A percentile compares a stretch with the other conserved stretches of the same genome.
phyloP scores from a whole-genome alignment of 1,140 invertebrate species.

The Drosophila willistoni region DNA sequence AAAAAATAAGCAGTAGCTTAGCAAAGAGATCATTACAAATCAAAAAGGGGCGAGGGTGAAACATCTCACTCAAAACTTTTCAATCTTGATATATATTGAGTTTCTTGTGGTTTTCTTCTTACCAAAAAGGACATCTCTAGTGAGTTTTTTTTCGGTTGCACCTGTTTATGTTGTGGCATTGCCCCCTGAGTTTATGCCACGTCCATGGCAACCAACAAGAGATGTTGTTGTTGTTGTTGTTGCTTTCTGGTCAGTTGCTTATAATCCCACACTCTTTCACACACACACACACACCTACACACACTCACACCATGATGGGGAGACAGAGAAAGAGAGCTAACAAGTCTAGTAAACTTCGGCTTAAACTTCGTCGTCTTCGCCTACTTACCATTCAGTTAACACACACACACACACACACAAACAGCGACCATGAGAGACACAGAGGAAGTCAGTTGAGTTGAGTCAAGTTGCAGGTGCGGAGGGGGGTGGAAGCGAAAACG shows the following conservation, averaged over 20 bases:
- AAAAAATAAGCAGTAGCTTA: constrained; percentile 11
- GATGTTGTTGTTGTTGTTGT: constrained; percentile 13
- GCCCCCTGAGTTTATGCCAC: not conserved
- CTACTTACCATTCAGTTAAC: constrained; percentile 7
- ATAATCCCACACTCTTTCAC: constrained; percentile 31
- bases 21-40: not conserved
- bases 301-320: not conserved
- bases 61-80: not conserved
- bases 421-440: not conserved
- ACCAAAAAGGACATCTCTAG: not conserved
- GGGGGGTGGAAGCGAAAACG: not conserved
- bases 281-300: constrained; percentile 17
- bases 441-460: not conserved
- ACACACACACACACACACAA: constrained; percentile 13
- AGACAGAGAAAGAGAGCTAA: not conserved
- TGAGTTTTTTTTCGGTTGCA: too few relatives aligned
- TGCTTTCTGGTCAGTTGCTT: constrained; percentile 50
- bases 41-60: not conserved
- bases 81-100: too few relatives aligned
- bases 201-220: constrained; percentile 33
- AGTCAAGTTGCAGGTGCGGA: not conserved
- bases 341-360: not conserved
- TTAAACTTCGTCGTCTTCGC: constrained; percentile 3
- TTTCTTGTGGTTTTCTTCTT: too few relatives aligned
- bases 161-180: too few relatives aligned